Evolutionary conservation across 2,797 vertebrate species (phyloP).

Genomic region (Eidolon dupreanum): DNA sequence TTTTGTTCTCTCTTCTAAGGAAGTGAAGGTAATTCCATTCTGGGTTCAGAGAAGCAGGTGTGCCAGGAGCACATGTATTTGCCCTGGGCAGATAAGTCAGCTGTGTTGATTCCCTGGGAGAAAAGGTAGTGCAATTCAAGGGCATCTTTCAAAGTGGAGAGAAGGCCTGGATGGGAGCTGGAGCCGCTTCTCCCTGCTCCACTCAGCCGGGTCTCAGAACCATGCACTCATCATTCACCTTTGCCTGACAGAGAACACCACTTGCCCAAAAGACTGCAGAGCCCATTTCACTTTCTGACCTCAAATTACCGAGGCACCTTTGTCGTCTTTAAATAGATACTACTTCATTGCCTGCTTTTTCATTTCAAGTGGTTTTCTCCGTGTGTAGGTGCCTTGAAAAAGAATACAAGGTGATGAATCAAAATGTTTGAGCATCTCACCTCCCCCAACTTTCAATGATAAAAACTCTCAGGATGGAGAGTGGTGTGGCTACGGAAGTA

Average conservation of each 20-base stretch:
- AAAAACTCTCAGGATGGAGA: neutral
- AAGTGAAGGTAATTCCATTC: neutral
- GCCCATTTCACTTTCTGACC: neutral
- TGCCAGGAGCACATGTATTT: neutral
- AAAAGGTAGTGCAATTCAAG: neutral
- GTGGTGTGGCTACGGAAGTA: neutral
- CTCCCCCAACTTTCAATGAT: neutral
- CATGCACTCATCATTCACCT: neutral
- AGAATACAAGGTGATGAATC: neutral
- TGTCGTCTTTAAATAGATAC: neutral
- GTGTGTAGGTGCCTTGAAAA: fast-evolving
- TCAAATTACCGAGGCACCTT: neutral
- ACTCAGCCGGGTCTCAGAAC: neutral
- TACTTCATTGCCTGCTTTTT: neutral
- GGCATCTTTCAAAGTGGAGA: neutral
- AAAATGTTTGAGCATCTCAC: neutral
- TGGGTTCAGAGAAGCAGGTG: neutral
- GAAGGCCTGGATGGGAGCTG: neutral
- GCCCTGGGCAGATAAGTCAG: fast-evolving
- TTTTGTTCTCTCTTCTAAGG: neutral
- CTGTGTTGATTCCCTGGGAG: neutral
- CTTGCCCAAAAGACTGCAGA: neutral
- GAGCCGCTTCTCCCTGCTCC: neutral
- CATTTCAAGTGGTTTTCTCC: neutral
- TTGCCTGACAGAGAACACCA: neutral